Conservation (phyloP, 2,888 invertebrate genomes). For the Acheta domesticus region DNA sequence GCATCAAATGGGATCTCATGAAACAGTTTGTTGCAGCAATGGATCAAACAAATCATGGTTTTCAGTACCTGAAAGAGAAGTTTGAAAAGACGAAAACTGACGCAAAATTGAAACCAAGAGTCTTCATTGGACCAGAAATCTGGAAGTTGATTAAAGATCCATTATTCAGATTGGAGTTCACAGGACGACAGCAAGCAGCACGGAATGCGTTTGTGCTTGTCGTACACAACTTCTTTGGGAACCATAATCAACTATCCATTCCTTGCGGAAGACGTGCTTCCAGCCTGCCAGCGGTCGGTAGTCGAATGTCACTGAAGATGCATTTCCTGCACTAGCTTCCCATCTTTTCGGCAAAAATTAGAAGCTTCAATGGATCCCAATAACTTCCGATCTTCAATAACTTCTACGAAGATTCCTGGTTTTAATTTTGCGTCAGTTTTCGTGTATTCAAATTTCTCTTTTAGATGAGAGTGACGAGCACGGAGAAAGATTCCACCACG, state of each 20-base stretch:
- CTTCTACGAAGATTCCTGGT: no score
- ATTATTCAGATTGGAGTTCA: constrained; percentile 4
- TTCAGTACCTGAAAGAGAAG: not conserved
- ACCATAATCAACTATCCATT: not conserved
- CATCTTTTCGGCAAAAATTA: not conserved
- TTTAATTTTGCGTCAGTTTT: no score
- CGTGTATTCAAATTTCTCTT: no score
- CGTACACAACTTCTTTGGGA: not conserved
- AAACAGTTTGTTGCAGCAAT: no score
- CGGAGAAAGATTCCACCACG: not conserved
- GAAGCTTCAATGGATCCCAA: no score
- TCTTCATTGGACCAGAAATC: constrained; percentile 21
- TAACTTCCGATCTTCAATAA: no score
- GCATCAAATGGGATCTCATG: no score
- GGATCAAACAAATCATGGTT: no score
- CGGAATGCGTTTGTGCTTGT: constrained; percentile 6
- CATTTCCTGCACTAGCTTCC: not conserved
- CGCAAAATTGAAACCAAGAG: constrained; percentile 24
- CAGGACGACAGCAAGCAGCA: not conserved
- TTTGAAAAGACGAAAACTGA: constrained; percentile 18
- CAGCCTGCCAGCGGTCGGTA: not conserved
- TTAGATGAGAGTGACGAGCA: constrained; percentile 12
- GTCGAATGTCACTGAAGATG: no score
- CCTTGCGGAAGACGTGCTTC: constrained; percentile 19
- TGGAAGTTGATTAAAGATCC: not conserved